Evolutionary conservation across 2,113 vertebrate species (phyloP).

Genomic region (Hippocampus zosterae): DNA sequence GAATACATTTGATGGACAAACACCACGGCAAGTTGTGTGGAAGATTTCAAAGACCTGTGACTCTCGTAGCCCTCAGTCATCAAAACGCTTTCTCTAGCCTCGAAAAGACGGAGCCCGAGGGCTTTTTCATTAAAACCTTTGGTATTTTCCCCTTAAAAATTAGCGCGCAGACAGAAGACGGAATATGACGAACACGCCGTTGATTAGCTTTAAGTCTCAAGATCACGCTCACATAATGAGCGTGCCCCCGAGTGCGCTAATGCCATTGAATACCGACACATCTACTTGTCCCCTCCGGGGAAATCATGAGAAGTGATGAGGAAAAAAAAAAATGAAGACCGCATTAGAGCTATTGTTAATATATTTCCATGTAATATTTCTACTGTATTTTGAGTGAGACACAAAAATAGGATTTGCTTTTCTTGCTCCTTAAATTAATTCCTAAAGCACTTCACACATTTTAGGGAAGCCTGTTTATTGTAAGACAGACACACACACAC

Average conservation of each 20-base stretch:
- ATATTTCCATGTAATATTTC: not conserved
- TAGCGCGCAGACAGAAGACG: conserved; percentile 41
- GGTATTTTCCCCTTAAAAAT: conserved; percentile 58
- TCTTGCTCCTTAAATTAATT: not conserved
- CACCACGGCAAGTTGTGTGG: conserved; percentile 69
- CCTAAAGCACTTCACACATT: too few species aligned
- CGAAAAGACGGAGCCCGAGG: conserved; percentile 53
- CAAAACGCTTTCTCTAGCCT: conserved; percentile 60
- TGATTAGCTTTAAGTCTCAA: conserved; percentile 56
- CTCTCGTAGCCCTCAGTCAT: conserved; percentile 64
- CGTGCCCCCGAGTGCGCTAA: conserved; percentile 39
- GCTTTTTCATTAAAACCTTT: conserved; percentile 59
- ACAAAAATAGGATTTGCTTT: not conserved
- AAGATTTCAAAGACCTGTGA: conserved; percentile 65
- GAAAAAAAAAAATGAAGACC: not conserved
- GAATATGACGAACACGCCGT: conserved; percentile 43
- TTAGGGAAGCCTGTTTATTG: too few species aligned
- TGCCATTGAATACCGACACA: conserved; percentile 14
- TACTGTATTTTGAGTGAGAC: not conserved
- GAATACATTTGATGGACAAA: conserved; percentile 56
- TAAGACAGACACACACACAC: too few species aligned
- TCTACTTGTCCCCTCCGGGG: conserved; percentile 9
- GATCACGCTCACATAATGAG: conserved; percentile 41
- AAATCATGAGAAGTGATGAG: conserved; percentile 8
- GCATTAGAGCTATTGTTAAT: not conserved